Percentiles rank a stretch among this genome's conserved stretches.
phyloP scores from a whole-genome alignment of 2,888 invertebrate genomes.

The Coelinius sp. region DNA sequence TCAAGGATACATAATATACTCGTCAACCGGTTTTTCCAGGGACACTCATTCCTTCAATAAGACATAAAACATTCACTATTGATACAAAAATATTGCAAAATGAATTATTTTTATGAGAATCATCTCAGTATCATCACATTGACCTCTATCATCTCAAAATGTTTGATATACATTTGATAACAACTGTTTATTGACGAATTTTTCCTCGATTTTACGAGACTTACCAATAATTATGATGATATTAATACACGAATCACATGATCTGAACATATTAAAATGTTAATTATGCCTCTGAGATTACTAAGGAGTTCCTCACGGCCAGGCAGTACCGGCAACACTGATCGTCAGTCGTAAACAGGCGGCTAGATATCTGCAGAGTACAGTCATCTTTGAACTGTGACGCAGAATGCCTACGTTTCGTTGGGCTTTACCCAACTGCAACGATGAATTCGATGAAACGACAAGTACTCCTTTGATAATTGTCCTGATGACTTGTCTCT shows the following conservation, averaged over 20 bases:
- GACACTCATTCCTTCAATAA: background rate
- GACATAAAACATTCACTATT: background rate
- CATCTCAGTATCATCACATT: background rate
- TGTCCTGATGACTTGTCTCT: too few relatives aligned
- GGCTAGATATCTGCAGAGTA: background rate
- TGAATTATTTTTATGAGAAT: background rate
- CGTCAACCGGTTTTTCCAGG: background rate
- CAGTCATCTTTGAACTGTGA: slow-evolving; percentile 8
- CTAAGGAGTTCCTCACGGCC: background rate
- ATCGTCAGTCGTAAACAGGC: background rate
- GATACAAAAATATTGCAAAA: background rate
- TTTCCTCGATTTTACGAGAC: background rate
- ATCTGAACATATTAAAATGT: background rate
- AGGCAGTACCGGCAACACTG: background rate
- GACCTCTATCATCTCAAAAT: background rate
- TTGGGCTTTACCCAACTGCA: slow-evolving; percentile 9
- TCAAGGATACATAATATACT: background rate
- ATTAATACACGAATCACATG: background rate
- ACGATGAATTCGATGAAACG: background rate
- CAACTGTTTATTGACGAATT: background rate
- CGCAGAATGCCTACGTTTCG: background rate
- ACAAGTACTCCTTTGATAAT: too few relatives aligned
- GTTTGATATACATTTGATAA: background rate
- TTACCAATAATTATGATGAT: background rate
- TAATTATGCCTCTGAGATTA: background rate